Evolutionary conservation across 2,888 invertebrate genomes (phyloP), one percentile per base, ranked within the genome.

Genomic region (Volucella bombylans): DNA sequence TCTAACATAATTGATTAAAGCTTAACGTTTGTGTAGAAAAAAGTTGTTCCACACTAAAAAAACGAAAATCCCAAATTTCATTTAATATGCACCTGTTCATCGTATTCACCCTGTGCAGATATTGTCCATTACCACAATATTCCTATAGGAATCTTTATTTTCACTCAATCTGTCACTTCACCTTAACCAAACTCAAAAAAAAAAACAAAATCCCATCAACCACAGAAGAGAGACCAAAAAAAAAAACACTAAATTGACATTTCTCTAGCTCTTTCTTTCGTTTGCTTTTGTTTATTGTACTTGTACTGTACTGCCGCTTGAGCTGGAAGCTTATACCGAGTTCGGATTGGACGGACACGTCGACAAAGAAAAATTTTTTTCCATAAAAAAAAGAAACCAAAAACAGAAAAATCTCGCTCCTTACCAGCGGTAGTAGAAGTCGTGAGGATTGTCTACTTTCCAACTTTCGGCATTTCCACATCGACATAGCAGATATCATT

Each of bases 241-340:
- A 49, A 8, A 69, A 72, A 68, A 49, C 15, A 71, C 62, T 39
- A 49, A 47, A 47, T 47, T 74, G 59, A 65, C 73, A 79, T 47
- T 74, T 55, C 11, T 83, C 74, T 69, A 59, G 49, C 74, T 80
- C 74, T 47, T 80, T 67, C 65, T 74, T 41, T 74, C 55, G 9
- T 71, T 83, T 43, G 67, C 74, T 83, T 83, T 83, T 83, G 83
- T 83, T 83, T 83, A 83, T 80, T 80, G 79, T 64, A 38, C 69
- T 81, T 23, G 55, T 76, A 49, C 68, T 52, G 47, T 47, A 11
- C 65, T 72, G 43, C 62, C 62, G 69, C 15, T 55, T 52, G 50
- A 71, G 54, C 77, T 38, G 31, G 68, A 57, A 71, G 54, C 62
- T 38, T 41, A 69, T 62, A 79, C 41, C 55, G 55, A 74, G 74